Evolutionary conservation across 1,140 invertebrate species (phyloP).

Genomic region (Episyrphus balteatus): DNA sequence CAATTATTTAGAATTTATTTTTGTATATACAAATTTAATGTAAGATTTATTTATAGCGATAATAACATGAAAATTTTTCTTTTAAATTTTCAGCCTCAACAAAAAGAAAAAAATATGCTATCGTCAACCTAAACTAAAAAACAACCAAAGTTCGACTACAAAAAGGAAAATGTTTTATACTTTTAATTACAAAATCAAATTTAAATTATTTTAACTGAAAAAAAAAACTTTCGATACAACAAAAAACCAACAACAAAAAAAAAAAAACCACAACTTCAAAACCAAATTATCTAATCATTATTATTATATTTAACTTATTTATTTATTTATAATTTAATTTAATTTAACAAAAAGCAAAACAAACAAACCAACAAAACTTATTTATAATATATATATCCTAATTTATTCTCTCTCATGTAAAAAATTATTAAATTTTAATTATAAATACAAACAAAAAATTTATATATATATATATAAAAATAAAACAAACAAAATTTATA

Average conservation of each 20-base stretch:
- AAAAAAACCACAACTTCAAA: background rate
- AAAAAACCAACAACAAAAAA: no score
- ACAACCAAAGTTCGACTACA: background rate
- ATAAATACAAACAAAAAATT: conserved; percentile 6
- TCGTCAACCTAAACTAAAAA: background rate
- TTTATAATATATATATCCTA: background rate
- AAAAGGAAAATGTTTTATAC: background rate
- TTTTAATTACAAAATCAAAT: background rate
- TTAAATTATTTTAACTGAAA: background rate
- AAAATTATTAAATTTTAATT: conserved; percentile 22
- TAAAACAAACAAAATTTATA: conserved; percentile 6
- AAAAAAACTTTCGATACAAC: background rate
- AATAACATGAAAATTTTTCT: no score
- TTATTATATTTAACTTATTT: background rate
- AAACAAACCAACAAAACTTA: background rate
- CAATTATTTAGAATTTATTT: no score
- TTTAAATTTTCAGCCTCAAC: no score
- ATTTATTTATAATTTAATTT: conserved; percentile 2
- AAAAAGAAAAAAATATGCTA: background rate
- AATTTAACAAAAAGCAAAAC: no score
- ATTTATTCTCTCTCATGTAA: conserved; percentile 12
- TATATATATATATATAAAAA: conserved; percentile 1
- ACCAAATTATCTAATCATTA: conserved; percentile 2
- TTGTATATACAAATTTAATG: no score
- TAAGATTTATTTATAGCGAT: no score